Evolutionary conservation across 2,888 invertebrate genomes (phyloP).

Genomic region (Polyommatus iphigenia): DNA sequence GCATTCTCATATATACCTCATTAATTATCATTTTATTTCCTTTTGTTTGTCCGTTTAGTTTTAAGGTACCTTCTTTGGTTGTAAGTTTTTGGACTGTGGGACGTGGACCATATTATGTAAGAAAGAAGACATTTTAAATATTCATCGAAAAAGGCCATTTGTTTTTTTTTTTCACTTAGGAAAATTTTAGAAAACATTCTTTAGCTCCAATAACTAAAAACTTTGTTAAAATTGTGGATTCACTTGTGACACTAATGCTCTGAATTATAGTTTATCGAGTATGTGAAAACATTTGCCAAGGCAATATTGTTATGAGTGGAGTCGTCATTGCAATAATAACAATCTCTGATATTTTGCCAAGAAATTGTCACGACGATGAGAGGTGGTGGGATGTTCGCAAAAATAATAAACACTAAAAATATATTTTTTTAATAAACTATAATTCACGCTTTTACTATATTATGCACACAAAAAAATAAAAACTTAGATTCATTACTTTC

Average conservation of each 20-base stretch:
- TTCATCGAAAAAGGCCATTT: background rate
- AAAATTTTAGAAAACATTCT: background rate
- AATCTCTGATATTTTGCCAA: slow-evolving; percentile 71
- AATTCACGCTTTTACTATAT: slow-evolving; percentile 22
- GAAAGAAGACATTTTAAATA: background rate
- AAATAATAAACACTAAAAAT: slow-evolving; percentile 59
- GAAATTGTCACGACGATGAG: slow-evolving; percentile 56
- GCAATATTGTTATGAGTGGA: slow-evolving; percentile 71
- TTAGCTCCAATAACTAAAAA: slow-evolving; percentile 47
- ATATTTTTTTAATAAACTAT: slow-evolving; percentile 34
- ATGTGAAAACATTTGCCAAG: slow-evolving; percentile 64
- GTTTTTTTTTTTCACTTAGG: background rate
- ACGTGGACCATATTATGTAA: background rate
- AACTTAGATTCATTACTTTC: too few relatives aligned
- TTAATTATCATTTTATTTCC: slow-evolving; percentile 33
- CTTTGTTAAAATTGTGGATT: slow-evolving; percentile 53
- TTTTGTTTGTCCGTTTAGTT: slow-evolving; percentile 24
- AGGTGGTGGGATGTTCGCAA: slow-evolving; percentile 54
- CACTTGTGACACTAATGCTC: slow-evolving; percentile 60
- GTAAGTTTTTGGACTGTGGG: slow-evolving; percentile 34
- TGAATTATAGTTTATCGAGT: slow-evolving; percentile 62
- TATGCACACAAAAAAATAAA: background rate
- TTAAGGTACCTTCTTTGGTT: slow-evolving; percentile 16
- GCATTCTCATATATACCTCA: slow-evolving; percentile 37
- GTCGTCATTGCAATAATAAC: slow-evolving; percentile 70